These are phyloP conservation scores for Hemaris fuciformis DNA, from an alignment of 2,888 invertebrate species.

Conservation along the genomic window DNA sequence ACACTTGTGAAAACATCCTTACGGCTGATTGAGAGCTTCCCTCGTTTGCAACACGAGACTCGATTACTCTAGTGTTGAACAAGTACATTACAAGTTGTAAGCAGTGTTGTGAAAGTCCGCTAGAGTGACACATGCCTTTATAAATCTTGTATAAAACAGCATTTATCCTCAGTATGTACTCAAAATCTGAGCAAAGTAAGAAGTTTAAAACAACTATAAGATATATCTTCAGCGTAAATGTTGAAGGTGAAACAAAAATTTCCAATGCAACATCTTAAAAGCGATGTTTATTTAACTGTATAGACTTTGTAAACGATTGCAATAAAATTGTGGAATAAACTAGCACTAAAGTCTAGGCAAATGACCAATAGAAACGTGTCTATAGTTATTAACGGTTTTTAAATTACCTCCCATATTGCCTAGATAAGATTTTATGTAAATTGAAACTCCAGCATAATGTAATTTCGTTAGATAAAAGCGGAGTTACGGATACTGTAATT, in stretches of 20 bases:
- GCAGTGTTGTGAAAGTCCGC: no score
- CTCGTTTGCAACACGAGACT: neutral
- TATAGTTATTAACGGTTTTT: neutral
- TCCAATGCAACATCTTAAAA: neutral
- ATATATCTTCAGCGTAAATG: neutral
- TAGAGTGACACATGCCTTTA: no score
- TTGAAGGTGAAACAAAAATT: neutral
- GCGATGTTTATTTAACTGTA: neutral
- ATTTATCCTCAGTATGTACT: no score
- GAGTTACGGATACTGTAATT: neutral
- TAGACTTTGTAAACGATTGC: neutral
- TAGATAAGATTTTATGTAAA: neutral
- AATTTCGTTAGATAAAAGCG: neutral
- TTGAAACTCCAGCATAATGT: neutral
- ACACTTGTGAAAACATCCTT: neutral
- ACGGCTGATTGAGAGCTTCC: slow-evolving; percentile 1
- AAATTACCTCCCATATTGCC: neutral
- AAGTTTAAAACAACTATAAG: no score
- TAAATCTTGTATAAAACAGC: no score
- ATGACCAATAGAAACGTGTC: neutral
- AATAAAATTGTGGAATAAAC: neutral
- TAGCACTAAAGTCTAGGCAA: neutral
- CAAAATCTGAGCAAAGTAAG: no score
- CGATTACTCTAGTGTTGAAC: neutral
- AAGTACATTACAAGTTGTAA: neutral